Evolutionary conservation across 2,888 invertebrate species (phyloP).

Genomic region (Seira musarum): DNA sequence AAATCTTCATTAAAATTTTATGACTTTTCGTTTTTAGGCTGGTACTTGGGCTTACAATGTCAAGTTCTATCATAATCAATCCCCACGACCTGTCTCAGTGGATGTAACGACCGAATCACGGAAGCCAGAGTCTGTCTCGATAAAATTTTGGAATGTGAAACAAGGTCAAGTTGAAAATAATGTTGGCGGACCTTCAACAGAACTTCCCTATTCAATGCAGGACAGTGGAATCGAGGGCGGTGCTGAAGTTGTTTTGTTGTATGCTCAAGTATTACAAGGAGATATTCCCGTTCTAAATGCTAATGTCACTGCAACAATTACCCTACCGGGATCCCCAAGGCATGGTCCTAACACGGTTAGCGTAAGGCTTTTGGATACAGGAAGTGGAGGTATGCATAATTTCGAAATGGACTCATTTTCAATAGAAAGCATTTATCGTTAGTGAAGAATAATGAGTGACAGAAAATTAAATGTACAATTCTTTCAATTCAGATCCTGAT

Average conservation of each 20-base stretch:
- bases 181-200: slow-evolving; percentile 12
- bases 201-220: slow-evolving; percentile 29
- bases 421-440: neutral
- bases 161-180: slow-evolving; percentile 48
- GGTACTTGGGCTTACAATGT: slow-evolving; percentile 69
- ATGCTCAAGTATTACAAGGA: slow-evolving; percentile 70
- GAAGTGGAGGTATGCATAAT: slow-evolving; percentile 67
- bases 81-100: slow-evolving; percentile 65
- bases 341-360: slow-evolving; percentile 67
- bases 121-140: slow-evolving; percentile 67
- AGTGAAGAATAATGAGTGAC: neutral
- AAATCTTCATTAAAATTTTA: too few species aligned
- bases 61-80: slow-evolving; percentile 67
- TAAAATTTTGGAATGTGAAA: slow-evolving; percentile 69
- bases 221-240: slow-evolving; percentile 15
- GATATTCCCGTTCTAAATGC: slow-evolving; percentile 70
- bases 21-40: slow-evolving; percentile 54
- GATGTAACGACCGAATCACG: slow-evolving; percentile 69
- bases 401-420: neutral
- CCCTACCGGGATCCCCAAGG: slow-evolving; percentile 63
- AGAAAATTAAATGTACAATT: neutral
- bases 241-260: slow-evolving; percentile 67
- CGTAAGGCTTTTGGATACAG: slow-evolving; percentile 66
- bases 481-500: slow-evolving; percentile 71
- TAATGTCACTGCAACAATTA: slow-evolving; percentile 70